Evolutionary conservation across 92 coral and sea anemone species (phyloP), one percentile per base, ranked within the genome.

Genomic region (Porites divaricata): DNA sequence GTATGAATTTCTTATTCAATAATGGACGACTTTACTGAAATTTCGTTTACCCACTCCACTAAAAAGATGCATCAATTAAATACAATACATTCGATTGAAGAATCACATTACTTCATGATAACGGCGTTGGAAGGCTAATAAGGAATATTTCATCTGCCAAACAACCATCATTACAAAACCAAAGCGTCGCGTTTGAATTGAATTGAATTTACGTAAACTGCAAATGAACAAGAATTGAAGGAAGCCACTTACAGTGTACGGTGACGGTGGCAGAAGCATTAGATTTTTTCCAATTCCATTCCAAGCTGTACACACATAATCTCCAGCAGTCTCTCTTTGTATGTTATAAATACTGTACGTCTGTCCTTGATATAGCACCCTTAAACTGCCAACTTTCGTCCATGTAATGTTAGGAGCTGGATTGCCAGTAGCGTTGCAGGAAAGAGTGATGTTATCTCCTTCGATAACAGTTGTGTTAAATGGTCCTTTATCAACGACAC

Each of bases 351-450:
- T 80, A n/a, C 8, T 80, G 68, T 52, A 80, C 1, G 6, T 68
- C n/a, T 52, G 13, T 80, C 84, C 76, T 80, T 80, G 66, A 69
- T 80, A 23, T 41, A 80, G 8, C 53, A 80, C 67, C 56, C 49
- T 12, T 48, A 63, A n/a, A 17, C 67, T 63, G 19, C 72, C 59
- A n/a, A 24, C 63, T 73, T 51, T 73, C 11, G 80, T 83, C 87
- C 87, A 83, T 45, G 61, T 73, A 20, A 83, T 72, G 54, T 71
- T 72, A 22, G 87, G 87, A 15, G 80, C 1, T n/a, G 87, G 79
- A 62, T 83, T 83, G 11, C 87, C 85, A 26, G 76, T 68, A 16
- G 77, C 76, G 41, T 70, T 80, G 56, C 77, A 70, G 52, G 25
- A 11, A 25, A 80, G 53, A 20, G 67, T 70, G 21, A 80, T 17